Evolutionary conservation across 2,113 vertebrate species (phyloP), one percentile per base, ranked within the genome.

Genomic region (Embiotoca jacksoni): DNA sequence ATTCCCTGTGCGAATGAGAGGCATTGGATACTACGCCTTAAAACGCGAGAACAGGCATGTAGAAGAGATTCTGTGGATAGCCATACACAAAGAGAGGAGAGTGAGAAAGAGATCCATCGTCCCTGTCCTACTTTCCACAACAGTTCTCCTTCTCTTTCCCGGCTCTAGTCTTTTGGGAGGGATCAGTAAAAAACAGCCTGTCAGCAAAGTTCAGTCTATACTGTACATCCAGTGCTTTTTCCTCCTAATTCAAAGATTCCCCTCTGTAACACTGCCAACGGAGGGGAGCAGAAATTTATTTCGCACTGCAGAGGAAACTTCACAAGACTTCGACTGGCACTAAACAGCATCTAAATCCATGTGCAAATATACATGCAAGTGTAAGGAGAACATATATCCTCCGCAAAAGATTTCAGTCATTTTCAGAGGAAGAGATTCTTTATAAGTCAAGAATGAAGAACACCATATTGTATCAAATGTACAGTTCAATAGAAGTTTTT

Each of bases 71-170:
- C 39, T 36, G 54, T 58, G 32, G 35, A 72, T n/a, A 82, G 35
- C 41, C n/a, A 74, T 15, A 58, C 49, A 77, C 49, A 83, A 50
- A 81, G 33, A 59, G 36, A 63, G 13, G 1, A 56, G 6, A 47
- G 46, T 5, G 53, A 73, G 54, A 78, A 54, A 53, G 39, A 77
- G 62, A 77, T 49, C 47, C 71, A 79, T 62, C 66, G 54, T 52
- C 53, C 16, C 57, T 81, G 83, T 88, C 85, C 88, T 84, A 87
- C 62, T 91, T 89, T 85, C 54, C 58, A 49, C 52, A 53, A 80
- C 61, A 57, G 50, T 33, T 86, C 55, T 60, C 32, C 39, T 11
- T 76, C 59, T 68, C 46, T 72, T 70, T 71, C 57, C 35, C 59
- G 69, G 76, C 61, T 85, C 54, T 30, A 67, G 73, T 83, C 82